Evolutionary conservation across 1,140 invertebrate species (phyloP).

Genomic region (Drosophila chauvacae): DNA sequence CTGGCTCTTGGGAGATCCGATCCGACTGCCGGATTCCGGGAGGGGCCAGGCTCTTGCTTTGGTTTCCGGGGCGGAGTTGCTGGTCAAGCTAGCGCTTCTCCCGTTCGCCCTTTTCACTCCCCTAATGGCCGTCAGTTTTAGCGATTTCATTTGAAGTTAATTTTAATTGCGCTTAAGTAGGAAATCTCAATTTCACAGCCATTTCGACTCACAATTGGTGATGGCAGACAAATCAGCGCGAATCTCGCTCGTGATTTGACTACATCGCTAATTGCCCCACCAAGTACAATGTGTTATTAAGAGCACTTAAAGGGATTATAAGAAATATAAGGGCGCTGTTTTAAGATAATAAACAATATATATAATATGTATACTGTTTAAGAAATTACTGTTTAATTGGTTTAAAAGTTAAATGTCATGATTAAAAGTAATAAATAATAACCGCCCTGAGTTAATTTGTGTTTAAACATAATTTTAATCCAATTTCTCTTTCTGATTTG

Average conservation of each 20-base stretch:
- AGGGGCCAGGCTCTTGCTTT: conserved; percentile 1
- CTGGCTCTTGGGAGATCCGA: conserved; percentile 16
- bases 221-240: conserved; percentile 55
- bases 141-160: conserved; percentile 69
- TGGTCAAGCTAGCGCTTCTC: conserved; percentile 28
- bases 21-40: conserved; percentile 2
- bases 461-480: conserved; percentile 1
- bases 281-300: not conserved
- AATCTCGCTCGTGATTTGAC: conserved; percentile 52
- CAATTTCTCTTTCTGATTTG: not conserved
- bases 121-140: conserved; percentile 52
- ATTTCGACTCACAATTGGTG: conserved; percentile 57
- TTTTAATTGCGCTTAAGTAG: conserved; percentile 78
- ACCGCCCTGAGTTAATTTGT: too few relatives aligned
- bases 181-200: conserved; percentile 79
- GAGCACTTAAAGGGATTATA: not conserved
- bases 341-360: not conserved
- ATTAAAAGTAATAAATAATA: not conserved
- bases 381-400: too few relatives aligned
- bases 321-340: not conserved
- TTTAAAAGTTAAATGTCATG: not conserved
- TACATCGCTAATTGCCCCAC: conserved; percentile 51
- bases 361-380: too few relatives aligned
- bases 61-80: conserved; percentile 35
- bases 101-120: conserved; percentile 21